Conservation (phyloP, 2,888 invertebrate genomes). For the Copidosoma aretas region DNA sequence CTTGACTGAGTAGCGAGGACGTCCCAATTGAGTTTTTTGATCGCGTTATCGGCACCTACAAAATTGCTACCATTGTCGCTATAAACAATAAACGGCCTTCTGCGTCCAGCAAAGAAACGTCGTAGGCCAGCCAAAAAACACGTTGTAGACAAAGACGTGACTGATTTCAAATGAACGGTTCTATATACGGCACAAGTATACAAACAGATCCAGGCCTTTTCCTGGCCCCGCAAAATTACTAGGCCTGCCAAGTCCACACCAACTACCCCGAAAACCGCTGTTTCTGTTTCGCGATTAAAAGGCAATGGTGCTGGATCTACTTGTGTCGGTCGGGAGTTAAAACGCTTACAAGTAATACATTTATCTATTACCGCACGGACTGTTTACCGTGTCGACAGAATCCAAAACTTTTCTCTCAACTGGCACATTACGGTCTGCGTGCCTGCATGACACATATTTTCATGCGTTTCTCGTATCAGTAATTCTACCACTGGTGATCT, state of each 20-base stretch:
- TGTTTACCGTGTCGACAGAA: constrained; percentile 32
- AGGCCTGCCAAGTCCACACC: constrained; percentile 57
- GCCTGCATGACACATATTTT: constrained; percentile 42
- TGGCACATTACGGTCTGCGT: constrained; percentile 38
- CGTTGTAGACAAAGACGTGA: constrained; percentile 47
- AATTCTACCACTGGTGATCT: constrained; percentile 43
- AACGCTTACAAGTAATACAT: constrained; percentile 41
- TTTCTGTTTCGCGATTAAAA: constrained; percentile 43
- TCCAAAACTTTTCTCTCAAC: constrained; percentile 42
- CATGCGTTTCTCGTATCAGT: constrained; percentile 41
- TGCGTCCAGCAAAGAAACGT: constrained; percentile 41
- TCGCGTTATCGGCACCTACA: constrained; percentile 48
- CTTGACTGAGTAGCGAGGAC: constrained; percentile 34
- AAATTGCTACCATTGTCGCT: constrained; percentile 60
- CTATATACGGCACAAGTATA: constrained; percentile 57
- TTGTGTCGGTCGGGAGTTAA: constrained; percentile 41
- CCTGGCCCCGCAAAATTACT: constrained; percentile 44
- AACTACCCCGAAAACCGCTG: constrained; percentile 37
- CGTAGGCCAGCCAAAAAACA: constrained; percentile 47
- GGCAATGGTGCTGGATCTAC: constrained; percentile 47
- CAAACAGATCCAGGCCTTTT: constrained; percentile 52
- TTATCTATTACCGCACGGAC: constrained; percentile 29
- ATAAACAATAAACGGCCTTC: constrained; percentile 50
- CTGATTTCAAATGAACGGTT: constrained; percentile 57
- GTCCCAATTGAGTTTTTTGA: constrained; percentile 47